phyloP scores from a whole-genome alignment of 2,888 invertebrate species.

The Zootermopsis nevadensis region DNA sequence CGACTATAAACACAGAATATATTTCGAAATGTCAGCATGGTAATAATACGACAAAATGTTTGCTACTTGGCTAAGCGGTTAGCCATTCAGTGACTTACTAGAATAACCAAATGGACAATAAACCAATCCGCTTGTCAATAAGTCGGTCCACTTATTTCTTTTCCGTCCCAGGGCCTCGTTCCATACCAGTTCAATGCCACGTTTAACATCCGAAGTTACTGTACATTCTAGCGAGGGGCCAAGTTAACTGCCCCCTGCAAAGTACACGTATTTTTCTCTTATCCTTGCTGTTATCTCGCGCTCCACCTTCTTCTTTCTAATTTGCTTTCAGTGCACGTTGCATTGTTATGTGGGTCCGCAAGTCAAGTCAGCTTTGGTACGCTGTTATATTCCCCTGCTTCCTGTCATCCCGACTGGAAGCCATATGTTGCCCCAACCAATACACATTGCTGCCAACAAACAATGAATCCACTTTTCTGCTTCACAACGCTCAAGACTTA shows the following conservation, averaged over 20 bases:
- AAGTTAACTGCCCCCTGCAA: no score
- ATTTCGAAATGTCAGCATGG: no score
- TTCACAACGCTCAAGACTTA: slow-evolving; percentile 21
- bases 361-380: not conserved
- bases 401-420: not conserved
- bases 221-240: no score
- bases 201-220: not conserved
- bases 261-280: slow-evolving; percentile 4
- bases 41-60: no score
- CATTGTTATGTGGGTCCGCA: slow-evolving; percentile 8
- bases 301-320: not conserved
- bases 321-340: slow-evolving; percentile 12
- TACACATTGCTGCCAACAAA: slow-evolving; percentile 4
- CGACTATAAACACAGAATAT: no score
- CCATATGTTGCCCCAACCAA: slow-evolving; percentile 1
- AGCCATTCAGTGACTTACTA: no score
- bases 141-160: no score
- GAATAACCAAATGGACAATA: no score
- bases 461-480: slow-evolving; percentile 33
- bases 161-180: no score
- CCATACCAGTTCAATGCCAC: no score
- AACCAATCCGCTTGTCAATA: no score
- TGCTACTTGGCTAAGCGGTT: no score
- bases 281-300: slow-evolving; percentile 10
- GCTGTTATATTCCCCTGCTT: not conserved